Base-by-base conservation (phyloP, 2,797 vertebrate species). In the Sebastes hubbsi region DNA sequence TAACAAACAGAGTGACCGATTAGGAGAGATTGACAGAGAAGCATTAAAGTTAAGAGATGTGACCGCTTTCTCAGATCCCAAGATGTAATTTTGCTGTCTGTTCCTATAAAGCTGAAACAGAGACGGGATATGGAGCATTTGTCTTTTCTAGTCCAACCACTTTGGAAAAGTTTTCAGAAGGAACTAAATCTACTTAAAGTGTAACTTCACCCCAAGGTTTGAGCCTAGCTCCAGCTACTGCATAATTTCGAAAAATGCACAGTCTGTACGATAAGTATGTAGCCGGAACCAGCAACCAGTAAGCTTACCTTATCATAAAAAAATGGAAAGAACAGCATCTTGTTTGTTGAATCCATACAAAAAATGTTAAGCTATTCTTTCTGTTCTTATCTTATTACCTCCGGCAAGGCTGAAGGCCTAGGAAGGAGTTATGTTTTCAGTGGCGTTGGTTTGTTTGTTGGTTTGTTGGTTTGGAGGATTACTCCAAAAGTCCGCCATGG, bases 1-100 rank as follows among this genome's bases (percentile, higher is more conserved):
- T 56, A 87, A 87, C 34, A 80, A 82, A 67, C 59, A 60, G n/a
- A 52, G 22, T 24, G 56, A 88, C 13, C 25, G 30, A 79, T 52
- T 62, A 7, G 20, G 54, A 72, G 25, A 66, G 54, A 58, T 4
- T 46, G 68, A 66, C 64, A 29, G 20, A 61, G 72, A 66, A 42
- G 13, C 46, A 52, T 75, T 27, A 4, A 75, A 32, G 66, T 77
- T 67, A 22, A 70, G 77, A 24, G 20, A 81, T 32, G 18, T n/a
- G 42, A 68, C 46, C 18, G 20, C 24, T 65, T 34, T 61, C n/a
- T 66, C 20, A 66, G 13, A 81, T 58, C 42, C 7, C 20, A 22
- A 36, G 13, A 68, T 75, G 1, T 30, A 52, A 60, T 58, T 63
- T 38, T 54, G 22, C 6, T 38, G 14, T 58, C 14, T 56, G 18